Percentiles rank a stretch among this genome's conserved stretches.
Conservation (phyloP, 2,888 invertebrate genomes). For the Neria commutata region DNA sequence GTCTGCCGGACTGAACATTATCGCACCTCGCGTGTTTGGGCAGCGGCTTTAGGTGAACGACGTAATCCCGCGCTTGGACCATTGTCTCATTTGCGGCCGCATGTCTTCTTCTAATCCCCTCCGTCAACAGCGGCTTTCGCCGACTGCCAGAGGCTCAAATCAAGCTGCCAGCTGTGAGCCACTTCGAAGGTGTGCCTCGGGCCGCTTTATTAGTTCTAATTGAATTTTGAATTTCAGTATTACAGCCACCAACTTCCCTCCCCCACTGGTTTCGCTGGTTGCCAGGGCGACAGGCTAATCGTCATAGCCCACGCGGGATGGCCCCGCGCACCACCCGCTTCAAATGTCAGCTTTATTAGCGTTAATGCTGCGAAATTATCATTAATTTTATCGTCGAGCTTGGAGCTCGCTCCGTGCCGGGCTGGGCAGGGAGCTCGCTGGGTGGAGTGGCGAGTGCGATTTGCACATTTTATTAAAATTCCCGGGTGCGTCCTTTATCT, state of each 20-base stretch:
- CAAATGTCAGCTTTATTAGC: conserved; percentile 28
- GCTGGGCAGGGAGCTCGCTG: background rate
- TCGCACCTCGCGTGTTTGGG: conserved; percentile 24
- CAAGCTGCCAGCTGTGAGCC: too few species aligned
- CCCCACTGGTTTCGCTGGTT: too few species aligned
- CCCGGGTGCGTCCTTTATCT: conserved; percentile 35
- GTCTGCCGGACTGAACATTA: conserved; percentile 8
- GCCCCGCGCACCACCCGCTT: background rate
- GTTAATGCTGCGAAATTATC: conserved; percentile 33
- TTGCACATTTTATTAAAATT: conserved; percentile 38
- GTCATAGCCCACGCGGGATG: background rate
- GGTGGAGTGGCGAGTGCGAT: conserved; percentile 29
- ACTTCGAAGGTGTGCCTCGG: too few species aligned
- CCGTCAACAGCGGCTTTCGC: conserved; percentile 26
- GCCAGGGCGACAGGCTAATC: background rate
- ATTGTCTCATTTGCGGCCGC: conserved; percentile 19
- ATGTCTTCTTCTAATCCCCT: conserved; percentile 24
- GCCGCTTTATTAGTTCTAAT: too few species aligned
- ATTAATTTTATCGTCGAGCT: conserved; percentile 34
- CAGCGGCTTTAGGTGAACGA: conserved; percentile 26
- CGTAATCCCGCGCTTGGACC: conserved; percentile 23
- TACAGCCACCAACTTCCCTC: too few species aligned
- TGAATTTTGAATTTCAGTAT: too few species aligned
- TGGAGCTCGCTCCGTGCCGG: too few species aligned
- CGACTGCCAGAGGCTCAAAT: too few species aligned